These are phyloP conservation scores for Acanthopagrus latus DNA, from an alignment of 2,797 vertebrate species.

Conservation along the genomic window DNA sequence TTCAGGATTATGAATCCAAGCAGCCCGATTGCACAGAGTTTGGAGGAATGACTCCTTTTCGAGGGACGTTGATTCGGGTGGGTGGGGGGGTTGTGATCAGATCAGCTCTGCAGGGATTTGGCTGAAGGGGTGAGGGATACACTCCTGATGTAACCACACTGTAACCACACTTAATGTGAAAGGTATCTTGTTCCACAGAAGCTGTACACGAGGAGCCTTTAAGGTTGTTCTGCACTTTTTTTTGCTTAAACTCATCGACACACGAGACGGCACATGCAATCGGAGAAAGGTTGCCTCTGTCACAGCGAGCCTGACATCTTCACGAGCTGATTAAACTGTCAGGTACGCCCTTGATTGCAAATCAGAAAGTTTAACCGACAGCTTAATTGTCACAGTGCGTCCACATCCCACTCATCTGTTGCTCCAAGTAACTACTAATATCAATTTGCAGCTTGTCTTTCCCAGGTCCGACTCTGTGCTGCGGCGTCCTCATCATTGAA, in stretches of 20 bases:
- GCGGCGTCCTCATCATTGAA: slow-evolving; percentile 33
- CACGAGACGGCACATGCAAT: slow-evolving; percentile 23
- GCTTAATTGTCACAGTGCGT: slow-evolving; percentile 35
- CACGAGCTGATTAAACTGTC: slow-evolving; percentile 50
- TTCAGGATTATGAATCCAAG: slow-evolving; percentile 1
- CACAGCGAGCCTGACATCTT: slow-evolving; percentile 17
- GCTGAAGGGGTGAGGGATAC: background rate
- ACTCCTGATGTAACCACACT: slow-evolving; percentile 57
- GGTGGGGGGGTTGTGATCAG: slow-evolving; percentile 38
- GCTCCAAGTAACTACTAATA: slow-evolving; percentile 22
- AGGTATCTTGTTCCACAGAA: slow-evolving; percentile 30
- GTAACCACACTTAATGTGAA: slow-evolving; percentile 51
- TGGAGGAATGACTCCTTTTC: slow-evolving; percentile 31
- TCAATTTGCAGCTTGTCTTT: slow-evolving; percentile 48
- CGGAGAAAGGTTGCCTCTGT: slow-evolving; percentile 21
- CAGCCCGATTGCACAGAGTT: slow-evolving; percentile 19
- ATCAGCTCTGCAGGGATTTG: slow-evolving; percentile 43
- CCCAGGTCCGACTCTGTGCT: slow-evolving; percentile 14
- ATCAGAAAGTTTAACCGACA: slow-evolving; percentile 46
- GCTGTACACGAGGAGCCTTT: slow-evolving; percentile 10
- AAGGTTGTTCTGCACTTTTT: slow-evolving; percentile 13
- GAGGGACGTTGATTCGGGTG: slow-evolving; percentile 20
- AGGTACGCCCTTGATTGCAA: slow-evolving; percentile 35
- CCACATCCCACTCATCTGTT: slow-evolving; percentile 32
- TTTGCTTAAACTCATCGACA: slow-evolving; percentile 24